phyloP scores from a whole-genome alignment of 2,797 vertebrate species.

The Falco biarmicus region DNA sequence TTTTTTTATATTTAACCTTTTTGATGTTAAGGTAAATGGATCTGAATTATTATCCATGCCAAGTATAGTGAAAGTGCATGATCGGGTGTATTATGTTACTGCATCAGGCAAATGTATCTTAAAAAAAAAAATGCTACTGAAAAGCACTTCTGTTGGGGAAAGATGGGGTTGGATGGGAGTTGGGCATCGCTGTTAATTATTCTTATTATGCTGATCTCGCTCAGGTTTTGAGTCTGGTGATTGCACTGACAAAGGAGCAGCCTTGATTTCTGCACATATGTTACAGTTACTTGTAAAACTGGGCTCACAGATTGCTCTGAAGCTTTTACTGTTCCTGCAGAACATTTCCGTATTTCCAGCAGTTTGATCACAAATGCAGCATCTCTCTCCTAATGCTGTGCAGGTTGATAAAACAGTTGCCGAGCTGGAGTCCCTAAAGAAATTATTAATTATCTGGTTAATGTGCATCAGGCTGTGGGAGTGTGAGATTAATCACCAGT shows the following conservation, averaged over 20 bases:
- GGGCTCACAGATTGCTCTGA: conserved; percentile 12
- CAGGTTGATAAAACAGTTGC: conserved; percentile 93
- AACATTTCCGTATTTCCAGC: conserved; percentile 60
- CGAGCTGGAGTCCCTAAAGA: conserved; percentile 90
- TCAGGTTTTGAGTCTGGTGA: conserved; percentile 8
- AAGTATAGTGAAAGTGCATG: not conserved
- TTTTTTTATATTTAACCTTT: not conserved
- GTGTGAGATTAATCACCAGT: conserved; percentile 96
- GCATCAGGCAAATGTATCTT: not conserved
- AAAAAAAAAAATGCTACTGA: not conserved
- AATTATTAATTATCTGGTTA: conserved; percentile 99
- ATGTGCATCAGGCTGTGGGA: conserved; percentile 94
- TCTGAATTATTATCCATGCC: not conserved
- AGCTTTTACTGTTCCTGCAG: conserved; percentile 43
- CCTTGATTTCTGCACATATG: conserved; percentile 36
- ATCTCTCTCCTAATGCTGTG: conserved; percentile 73
- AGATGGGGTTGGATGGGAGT: not conserved
- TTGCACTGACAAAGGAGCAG: not conserved
- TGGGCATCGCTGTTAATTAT: not conserved
- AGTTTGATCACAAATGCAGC: conserved; percentile 70
- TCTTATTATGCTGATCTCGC: not conserved
- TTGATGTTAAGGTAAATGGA: not conserved
- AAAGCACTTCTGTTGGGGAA: not conserved
- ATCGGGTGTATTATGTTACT: not conserved
- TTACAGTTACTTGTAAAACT: conserved; percentile 25